Evolutionary conservation across 1,140 invertebrate genomes (phyloP).

Genomic region (Venustaconcha ellipsiformis): DNA sequence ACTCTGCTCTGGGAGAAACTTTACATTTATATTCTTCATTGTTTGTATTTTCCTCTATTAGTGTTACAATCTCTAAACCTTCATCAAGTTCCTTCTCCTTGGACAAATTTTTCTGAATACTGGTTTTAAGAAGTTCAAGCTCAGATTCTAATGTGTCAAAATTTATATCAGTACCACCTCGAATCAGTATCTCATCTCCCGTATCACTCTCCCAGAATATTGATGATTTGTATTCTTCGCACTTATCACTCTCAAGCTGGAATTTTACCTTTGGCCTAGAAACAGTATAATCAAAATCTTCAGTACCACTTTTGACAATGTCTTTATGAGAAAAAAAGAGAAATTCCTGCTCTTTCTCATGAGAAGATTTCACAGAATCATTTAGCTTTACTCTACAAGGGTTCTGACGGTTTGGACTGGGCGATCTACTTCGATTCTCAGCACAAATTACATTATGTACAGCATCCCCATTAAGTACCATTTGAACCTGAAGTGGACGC

Average conservation of each 20-base stretch:
- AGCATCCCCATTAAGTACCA: conserved; percentile 17
- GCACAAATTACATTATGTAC: conserved; percentile 3
- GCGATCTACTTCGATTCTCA: conserved; percentile 17
- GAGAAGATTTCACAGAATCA: no score
- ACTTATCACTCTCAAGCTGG: conserved; percentile 18
- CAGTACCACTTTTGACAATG: not conserved
- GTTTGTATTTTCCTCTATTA: not conserved
- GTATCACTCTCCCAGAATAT: conserved; percentile 19
- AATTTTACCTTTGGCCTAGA: conserved; percentile 28
- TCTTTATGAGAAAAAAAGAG: conserved; percentile 13
- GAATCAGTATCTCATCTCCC: conserved; percentile 7
- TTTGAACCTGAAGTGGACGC: conserved; percentile 13
- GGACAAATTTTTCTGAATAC: conserved; percentile 13
- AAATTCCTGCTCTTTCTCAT: conserved; percentile 2
- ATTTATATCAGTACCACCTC: conserved; percentile 7
- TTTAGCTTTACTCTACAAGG: no score
- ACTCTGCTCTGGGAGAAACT: not conserved
- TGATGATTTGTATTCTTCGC: conserved; percentile 20
- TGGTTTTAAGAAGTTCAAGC: conserved; percentile 10
- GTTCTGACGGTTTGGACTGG: conserved; percentile 3
- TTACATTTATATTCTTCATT: conserved; percentile 7
- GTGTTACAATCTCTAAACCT: not conserved
- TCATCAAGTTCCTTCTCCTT: not conserved
- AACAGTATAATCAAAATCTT: not conserved
- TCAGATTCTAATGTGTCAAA: conserved; percentile 27